These are phyloP conservation scores for Rhabdornis inornatus DNA, from an alignment of 2,113 vertebrate species.

Conservation along the genomic window DNA sequence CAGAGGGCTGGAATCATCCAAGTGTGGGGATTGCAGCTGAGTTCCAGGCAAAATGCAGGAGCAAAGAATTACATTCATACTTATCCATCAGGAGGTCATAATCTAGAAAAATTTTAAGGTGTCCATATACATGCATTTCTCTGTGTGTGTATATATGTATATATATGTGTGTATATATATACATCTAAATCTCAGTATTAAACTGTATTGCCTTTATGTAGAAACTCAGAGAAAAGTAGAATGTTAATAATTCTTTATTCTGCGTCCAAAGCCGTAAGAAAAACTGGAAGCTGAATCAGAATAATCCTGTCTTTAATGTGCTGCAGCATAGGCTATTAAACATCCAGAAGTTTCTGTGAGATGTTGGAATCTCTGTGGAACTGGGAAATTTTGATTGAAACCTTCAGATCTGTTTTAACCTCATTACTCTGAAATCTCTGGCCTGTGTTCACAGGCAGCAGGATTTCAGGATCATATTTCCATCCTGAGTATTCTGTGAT, in stretches of 20 bases:
- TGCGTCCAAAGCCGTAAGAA: not conserved
- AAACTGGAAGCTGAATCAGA: not conserved
- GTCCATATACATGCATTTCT: not conserved
- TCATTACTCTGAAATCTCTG: not conserved
- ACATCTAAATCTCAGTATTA: not conserved
- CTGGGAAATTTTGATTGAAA: not conserved
- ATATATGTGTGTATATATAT: accelerated
- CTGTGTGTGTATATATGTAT: accelerated
- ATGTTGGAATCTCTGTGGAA: not conserved
- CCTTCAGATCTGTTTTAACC: not conserved
- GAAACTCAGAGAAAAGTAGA: not conserved
- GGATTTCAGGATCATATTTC: not conserved
- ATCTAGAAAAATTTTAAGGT: not conserved
- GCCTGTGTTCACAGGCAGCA: not conserved
- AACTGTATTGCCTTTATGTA: not conserved
- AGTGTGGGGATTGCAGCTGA: not conserved
- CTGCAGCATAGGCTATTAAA: not conserved
- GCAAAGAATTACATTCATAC: not conserved
- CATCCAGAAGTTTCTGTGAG: not conserved
- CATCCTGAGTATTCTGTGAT: not conserved
- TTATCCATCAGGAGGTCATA: not conserved
- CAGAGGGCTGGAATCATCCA: not conserved
- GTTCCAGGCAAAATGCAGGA: not conserved
- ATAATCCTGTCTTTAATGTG: not conserved
- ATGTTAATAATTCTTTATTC: not conserved